Percentiles rank a stretch among this genome's conserved stretches.
phyloP scores from a whole-genome alignment of 2,888 invertebrate genomes.

The Drosophila rellima region DNA sequence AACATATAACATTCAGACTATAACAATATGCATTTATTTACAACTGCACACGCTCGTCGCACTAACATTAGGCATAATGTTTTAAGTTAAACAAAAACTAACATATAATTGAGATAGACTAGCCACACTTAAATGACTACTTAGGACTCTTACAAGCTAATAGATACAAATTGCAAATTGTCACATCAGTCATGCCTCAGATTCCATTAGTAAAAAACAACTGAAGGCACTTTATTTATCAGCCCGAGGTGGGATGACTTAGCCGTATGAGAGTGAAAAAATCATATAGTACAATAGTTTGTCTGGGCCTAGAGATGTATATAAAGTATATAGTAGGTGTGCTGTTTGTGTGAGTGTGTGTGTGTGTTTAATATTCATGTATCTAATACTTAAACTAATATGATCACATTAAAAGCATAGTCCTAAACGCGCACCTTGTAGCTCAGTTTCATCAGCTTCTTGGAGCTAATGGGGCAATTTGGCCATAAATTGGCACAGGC shows the following conservation, averaged over 20 bases:
- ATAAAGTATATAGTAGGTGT: background rate
- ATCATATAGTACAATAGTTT: slow-evolving; percentile 66
- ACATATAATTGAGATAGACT: slow-evolving; percentile 67
- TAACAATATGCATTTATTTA: slow-evolving; percentile 61
- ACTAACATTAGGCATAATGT: slow-evolving; percentile 54
- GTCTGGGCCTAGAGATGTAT: slow-evolving; percentile 28
- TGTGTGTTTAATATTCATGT: slow-evolving; percentile 1
- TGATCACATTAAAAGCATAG: slow-evolving; percentile 35
- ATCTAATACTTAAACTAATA: slow-evolving; percentile 43
- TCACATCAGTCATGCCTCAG: slow-evolving; percentile 71
- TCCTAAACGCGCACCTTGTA: slow-evolving; percentile 83
- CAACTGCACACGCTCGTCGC: slow-evolving; percentile 55
- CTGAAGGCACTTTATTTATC: slow-evolving; percentile 31
- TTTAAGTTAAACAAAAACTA: slow-evolving; percentile 43
- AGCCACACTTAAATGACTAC: slow-evolving; percentile 73
- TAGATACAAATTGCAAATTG: slow-evolving; percentile 56
- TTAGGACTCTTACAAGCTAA: slow-evolving; percentile 65
- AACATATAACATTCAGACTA: slow-evolving; percentile 17
- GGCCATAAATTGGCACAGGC: slow-evolving; percentile 86
- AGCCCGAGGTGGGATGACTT: slow-evolving; percentile 20
- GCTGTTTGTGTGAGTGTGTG: slow-evolving; percentile 5
- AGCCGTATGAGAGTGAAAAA: slow-evolving; percentile 30
- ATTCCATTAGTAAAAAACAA: slow-evolving; percentile 26
- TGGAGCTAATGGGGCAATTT: slow-evolving; percentile 85
- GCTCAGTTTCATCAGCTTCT: slow-evolving; percentile 85